phyloP scores from a whole-genome alignment of 2,113 vertebrate species.

The Rhea pennata region DNA sequence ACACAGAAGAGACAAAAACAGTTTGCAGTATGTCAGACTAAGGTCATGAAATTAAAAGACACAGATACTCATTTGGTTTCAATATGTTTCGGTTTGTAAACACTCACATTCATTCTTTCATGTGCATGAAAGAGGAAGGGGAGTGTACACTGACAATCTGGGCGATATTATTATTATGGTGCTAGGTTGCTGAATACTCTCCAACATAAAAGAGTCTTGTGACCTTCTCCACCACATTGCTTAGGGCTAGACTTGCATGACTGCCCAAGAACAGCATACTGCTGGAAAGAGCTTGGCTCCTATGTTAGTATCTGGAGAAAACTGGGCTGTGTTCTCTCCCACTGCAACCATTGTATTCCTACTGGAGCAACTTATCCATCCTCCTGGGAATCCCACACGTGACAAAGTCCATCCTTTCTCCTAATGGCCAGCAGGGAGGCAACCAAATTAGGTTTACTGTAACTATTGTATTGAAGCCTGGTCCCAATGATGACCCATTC shows the following conservation, averaged over 20 bases:
- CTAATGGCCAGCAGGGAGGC: neutral
- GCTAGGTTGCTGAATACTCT: neutral
- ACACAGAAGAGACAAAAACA: neutral
- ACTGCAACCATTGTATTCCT: neutral
- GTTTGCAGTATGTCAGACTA: neutral
- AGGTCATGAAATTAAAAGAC: neutral
- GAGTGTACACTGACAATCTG: neutral
- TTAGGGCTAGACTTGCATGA: neutral
- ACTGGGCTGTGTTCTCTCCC: neutral
- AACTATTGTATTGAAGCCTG: rapidly evolving
- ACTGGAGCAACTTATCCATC: neutral
- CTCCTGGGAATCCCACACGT: neutral
- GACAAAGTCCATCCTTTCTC: neutral
- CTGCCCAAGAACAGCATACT: neutral
- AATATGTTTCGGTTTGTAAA: neutral
- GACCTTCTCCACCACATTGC: neutral
- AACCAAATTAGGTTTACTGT: neutral
- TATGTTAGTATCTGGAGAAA: neutral
- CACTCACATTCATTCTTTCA: neutral
- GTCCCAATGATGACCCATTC: neutral
- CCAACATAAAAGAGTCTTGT: neutral
- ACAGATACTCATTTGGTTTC: neutral
- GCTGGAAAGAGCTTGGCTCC: neutral
- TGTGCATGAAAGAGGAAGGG: neutral
- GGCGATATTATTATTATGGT: neutral